These are phyloP conservation scores for Ctena decussata DNA, from an alignment of 2,888 invertebrate species.

Conservation along the genomic window DNA sequence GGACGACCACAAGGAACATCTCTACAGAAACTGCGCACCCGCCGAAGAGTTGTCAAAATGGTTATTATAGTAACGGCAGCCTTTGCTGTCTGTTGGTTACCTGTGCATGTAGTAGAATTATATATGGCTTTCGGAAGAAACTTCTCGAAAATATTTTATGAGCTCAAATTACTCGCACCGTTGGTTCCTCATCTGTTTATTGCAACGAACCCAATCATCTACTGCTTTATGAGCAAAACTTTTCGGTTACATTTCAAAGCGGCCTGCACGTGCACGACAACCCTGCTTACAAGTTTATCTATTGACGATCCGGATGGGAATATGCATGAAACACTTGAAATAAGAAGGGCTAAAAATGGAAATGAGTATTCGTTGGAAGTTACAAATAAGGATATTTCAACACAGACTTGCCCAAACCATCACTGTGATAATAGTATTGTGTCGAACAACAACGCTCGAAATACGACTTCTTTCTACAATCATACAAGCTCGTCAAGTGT, in stretches of 20 bases:
- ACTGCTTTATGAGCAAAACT: slow-evolving; percentile 66
- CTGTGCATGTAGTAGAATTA: slow-evolving; percentile 57
- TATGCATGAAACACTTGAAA: background rate
- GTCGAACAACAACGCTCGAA: background rate
- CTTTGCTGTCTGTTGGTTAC: slow-evolving; percentile 67
- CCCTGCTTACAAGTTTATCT: background rate
- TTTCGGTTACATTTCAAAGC: slow-evolving; percentile 57
- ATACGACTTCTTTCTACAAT: background rate
- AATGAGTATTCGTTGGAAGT: background rate
- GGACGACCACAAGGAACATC: slow-evolving; percentile 28
- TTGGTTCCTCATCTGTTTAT: slow-evolving; percentile 59
- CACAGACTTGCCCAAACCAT: background rate
- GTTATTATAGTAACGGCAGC: slow-evolving; percentile 55
- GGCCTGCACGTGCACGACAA: slow-evolving; percentile 41
- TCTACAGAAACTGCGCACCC: slow-evolving; percentile 39
- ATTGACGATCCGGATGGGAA: background rate
- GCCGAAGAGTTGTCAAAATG: slow-evolving; percentile 54
- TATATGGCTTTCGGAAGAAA: slow-evolving; percentile 37
- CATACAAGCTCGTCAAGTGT: background rate
- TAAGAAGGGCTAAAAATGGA: background rate
- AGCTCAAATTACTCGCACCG: slow-evolving; percentile 59
- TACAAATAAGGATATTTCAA: background rate
- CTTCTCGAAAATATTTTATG: slow-evolving; percentile 37
- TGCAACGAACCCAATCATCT: slow-evolving; percentile 64
- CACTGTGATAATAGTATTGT: background rate